Conservation (phyloP, 1,140 invertebrate species). For the Drosophila triauraria region DNA sequence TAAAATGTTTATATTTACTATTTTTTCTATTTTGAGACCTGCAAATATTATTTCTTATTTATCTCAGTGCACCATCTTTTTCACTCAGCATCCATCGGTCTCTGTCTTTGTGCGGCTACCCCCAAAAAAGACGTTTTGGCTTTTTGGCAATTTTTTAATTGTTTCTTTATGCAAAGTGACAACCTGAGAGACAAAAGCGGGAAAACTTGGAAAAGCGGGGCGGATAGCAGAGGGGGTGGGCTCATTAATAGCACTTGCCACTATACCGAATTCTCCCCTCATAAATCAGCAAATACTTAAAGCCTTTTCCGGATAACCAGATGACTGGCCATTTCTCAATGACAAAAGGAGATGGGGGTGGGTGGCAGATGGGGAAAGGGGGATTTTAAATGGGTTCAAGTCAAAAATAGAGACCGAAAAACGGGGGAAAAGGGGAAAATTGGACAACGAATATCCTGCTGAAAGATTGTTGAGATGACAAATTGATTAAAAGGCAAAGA, state of each 20-base stretch:
- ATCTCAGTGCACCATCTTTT: conserved; percentile 19
- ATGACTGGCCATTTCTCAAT: conserved; percentile 49
- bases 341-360: conserved; percentile 16
- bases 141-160: conserved; percentile 82
- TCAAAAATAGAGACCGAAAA: conserved; percentile 19
- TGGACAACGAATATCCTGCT: neutral
- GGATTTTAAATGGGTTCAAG: conserved; percentile 17
- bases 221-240: neutral
- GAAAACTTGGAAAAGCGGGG: conserved; percentile 3
- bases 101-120: conserved; percentile 65
- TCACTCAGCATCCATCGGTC: conserved; percentile 30
- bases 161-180: conserved; percentile 83
- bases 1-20: too few relatives aligned
- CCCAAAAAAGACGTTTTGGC: conserved; percentile 75
- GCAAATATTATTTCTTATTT: neutral
- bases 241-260: conserved; percentile 70
- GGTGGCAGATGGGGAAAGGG: too few relatives aligned
- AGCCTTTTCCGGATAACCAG: conserved; percentile 66
- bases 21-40: too few relatives aligned
- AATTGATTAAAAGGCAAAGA: conserved; percentile 25
- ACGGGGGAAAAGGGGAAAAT: neutral
- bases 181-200: conserved; percentile 39
- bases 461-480: conserved; percentile 9
- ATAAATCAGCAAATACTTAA: conserved; percentile 73
- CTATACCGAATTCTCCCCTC: conserved; percentile 32